These are phyloP conservation scores for Ochotona princeps DNA, from an alignment of 2,113 vertebrate species.

Conservation along the genomic window DNA sequence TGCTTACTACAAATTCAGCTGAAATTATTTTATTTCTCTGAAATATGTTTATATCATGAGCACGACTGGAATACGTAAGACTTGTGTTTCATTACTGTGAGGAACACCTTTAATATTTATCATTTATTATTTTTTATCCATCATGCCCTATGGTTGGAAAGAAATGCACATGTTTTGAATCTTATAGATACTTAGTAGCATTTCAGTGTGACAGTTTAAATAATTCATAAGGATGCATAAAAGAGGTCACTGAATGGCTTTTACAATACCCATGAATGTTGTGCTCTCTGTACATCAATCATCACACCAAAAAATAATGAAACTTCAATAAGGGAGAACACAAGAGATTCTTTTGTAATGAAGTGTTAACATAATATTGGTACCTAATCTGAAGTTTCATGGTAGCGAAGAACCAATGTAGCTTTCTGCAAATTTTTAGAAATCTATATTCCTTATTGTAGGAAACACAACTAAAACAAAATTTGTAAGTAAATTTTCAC, in stretches of 20 bases:
- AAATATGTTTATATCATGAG: too few species aligned
- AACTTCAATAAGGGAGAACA: neutral
- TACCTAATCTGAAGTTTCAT: neutral
- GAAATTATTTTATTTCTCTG: too few species aligned
- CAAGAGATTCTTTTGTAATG: fast-evolving
- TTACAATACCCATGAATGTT: neutral
- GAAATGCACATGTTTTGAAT: too few species aligned
- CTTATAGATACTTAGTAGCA: too few species aligned
- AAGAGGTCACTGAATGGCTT: neutral
- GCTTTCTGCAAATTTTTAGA: neutral
- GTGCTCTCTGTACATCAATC: neutral
- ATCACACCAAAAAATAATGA: neutral
- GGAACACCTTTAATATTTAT: too few species aligned
- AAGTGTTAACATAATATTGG: fast-evolving
- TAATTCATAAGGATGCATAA: neutral
- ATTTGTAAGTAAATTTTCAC: neutral
- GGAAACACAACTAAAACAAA: neutral
- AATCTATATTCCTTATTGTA: neutral
- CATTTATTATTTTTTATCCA: neutral
- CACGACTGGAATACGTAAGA: too few species aligned
- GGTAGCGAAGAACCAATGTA: neutral
- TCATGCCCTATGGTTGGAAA: neutral
- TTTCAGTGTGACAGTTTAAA: too few species aligned
- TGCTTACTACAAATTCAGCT: too few species aligned
- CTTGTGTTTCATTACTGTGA: neutral